Conservation (phyloP, 2,888 invertebrate species). For the Drosophila formosana region DNA sequence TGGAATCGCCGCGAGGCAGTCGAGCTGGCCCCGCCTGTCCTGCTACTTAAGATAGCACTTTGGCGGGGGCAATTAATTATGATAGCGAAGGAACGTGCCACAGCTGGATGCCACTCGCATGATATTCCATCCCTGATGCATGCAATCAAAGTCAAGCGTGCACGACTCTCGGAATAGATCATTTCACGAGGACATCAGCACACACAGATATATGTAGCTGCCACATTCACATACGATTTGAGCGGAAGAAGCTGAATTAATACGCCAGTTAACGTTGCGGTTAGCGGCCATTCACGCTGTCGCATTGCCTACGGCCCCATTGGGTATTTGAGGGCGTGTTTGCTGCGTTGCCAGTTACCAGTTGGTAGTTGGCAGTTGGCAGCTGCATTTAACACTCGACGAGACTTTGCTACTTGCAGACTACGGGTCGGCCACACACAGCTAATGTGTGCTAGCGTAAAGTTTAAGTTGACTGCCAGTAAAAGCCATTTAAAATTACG, state of each 20-base stretch:
- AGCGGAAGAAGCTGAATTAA: conserved; percentile 68
- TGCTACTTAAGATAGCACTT: conserved; percentile 1
- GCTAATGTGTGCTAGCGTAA: conserved; percentile 76
- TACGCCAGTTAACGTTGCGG: conserved; percentile 79
- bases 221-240: conserved; percentile 14
- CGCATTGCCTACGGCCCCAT: conserved; percentile 55
- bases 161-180: conserved; percentile 69
- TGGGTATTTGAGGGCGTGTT: conserved; percentile 31
- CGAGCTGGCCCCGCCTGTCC: background rate
- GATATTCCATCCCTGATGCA: conserved; percentile 54
- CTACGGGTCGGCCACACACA: conserved; percentile 57
- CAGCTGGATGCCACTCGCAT: conserved; percentile 7
- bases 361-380: conserved; percentile 62
- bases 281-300: conserved; percentile 70
- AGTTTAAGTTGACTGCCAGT: conserved; percentile 82
- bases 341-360: conserved; percentile 25
- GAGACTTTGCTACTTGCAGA: conserved; percentile 60
- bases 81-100: conserved; percentile 35
- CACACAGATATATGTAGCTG: conserved; percentile 3
- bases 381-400: conserved; percentile 79
- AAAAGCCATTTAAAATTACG: conserved; percentile 83
- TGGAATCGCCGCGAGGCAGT: conserved; percentile 16
- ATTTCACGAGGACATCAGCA: conserved; percentile 54
- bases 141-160: conserved; percentile 79
- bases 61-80: conserved; percentile 50